These are phyloP conservation scores for Avahi laniger DNA, from an alignment of 2,797 vertebrate species.

Conservation along the genomic window DNA sequence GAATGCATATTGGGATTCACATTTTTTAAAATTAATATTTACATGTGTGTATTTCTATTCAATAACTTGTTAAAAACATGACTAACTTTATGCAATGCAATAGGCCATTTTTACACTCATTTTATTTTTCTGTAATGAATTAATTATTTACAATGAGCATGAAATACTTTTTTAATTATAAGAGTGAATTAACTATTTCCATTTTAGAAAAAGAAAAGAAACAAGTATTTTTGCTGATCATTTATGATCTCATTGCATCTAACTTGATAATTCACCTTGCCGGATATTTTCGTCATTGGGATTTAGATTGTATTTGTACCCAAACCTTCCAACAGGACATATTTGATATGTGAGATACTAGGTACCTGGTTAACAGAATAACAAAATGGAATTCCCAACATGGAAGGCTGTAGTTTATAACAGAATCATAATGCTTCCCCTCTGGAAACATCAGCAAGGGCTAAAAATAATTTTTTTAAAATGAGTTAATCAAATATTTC, in stretches of 20 bases:
- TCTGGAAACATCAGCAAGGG: constrained; percentile 14
- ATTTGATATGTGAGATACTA: background rate
- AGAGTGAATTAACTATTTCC: background rate
- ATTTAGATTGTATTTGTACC: background rate
- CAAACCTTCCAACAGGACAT: background rate
- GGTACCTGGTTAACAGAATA: background rate
- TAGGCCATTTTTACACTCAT: background rate
- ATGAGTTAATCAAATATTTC: constrained; percentile 61
- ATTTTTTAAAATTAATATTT: background rate
- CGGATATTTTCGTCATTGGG: background rate
- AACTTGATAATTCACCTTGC: background rate
- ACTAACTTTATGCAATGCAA: background rate
- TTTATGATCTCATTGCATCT: background rate
- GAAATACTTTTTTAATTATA: background rate
- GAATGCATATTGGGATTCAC: background rate
- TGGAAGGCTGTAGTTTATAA: background rate
- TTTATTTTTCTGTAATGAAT: constrained; percentile 13
- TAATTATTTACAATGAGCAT: constrained; percentile 1
- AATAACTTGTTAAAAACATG: background rate
- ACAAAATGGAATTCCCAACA: background rate
- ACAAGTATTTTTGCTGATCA: background rate
- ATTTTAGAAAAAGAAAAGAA: background rate
- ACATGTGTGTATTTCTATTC: background rate
- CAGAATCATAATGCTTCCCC: background rate
- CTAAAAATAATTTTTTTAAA: constrained; percentile 47